A percentile compares a stretch with the other conserved stretches of the same genome.
phyloP scores from a whole-genome alignment of 2,113 vertebrate species.

The Eulemur macaco region DNA sequence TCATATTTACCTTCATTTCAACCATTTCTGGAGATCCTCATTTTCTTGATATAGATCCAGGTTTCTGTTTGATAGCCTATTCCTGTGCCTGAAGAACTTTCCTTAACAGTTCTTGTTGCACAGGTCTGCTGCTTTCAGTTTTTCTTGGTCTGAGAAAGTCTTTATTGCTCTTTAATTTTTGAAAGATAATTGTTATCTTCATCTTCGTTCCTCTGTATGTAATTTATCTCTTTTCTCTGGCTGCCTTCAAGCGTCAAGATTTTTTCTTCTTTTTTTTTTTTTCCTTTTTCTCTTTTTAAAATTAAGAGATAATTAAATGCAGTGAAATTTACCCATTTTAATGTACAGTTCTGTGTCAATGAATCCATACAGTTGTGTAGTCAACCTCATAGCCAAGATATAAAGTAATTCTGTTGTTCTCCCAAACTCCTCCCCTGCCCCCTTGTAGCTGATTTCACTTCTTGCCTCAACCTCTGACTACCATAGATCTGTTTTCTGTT shows the following conservation, averaged over 20 bases:
- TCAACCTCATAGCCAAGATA: background rate
- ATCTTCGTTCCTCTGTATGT: background rate
- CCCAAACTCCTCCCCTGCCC: background rate
- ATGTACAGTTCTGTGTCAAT: background rate
- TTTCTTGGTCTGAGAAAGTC: conserved; percentile 22
- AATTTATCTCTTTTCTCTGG: background rate
- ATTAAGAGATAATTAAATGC: conserved; percentile 29
- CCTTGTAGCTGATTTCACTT: background rate
- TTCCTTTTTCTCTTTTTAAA: background rate
- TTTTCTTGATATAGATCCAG: background rate
- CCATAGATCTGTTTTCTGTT: background rate
- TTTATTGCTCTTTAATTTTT: background rate
- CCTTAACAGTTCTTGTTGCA: background rate
- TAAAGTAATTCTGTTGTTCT: background rate
- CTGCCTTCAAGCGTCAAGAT: background rate
- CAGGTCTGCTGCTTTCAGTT: background rate
- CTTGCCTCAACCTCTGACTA: background rate
- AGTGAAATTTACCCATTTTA: background rate
- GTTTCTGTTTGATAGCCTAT: conserved; percentile 8
- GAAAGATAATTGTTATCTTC: background rate
- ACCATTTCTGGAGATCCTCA: background rate
- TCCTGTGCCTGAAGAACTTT: background rate
- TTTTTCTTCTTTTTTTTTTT: background rate
- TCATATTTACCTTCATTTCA: conserved; percentile 10
- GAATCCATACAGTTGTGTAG: background rate